Base-by-base conservation (phyloP, 64 coral and sea anemone species). In the Actinia tenebrosa region DNA sequence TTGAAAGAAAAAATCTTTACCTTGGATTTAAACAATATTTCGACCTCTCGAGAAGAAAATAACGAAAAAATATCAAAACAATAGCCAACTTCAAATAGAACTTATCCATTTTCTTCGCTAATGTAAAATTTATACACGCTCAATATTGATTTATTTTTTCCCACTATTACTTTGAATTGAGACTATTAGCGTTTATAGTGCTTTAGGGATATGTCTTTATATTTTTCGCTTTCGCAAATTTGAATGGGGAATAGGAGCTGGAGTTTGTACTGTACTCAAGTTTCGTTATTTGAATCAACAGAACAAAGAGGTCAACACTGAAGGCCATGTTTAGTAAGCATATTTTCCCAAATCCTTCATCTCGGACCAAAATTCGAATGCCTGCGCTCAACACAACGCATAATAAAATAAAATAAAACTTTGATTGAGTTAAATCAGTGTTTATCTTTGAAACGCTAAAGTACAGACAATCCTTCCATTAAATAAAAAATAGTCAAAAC, bases 271-370 rank as follows among this genome's bases (percentile, higher is more conserved):
- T 66, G 22, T 75, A 75, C 11, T 75, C 5, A 15, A 25, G 69
- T 75, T 75, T 75, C 69, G 13, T 75, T 75, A 75, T 75, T 42
- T 75, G 69, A 75, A 75, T 75, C 25, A 75, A 75, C 27, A 75
- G 26, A 75, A 75, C 69, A 75, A 75, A 75, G 22, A 75, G 64
- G 64, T 69, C 64, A 75, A 75, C 22, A 75, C 25, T 75, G n/a
- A 30, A 75, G 69, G 64, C 64, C 64, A 69, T 75, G 69, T 75
- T 25, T 75, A 26, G 69, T 75, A 26, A 27, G 27, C 69, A 75
- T 75, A 75, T 58, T 58, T 10, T 75, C 26, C 25, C 25, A 25
- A 75, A 18, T 75, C 69, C 22, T 14, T 75, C 8, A 14, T 75
- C 69, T 26, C 10, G n/a, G 3, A 9, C 10, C 1, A 75, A 8